Percentiles rank a stretch among this genome's conserved stretches.
Conservation (phyloP, 1,140 invertebrate genomes). For the Mizuhopecten yessoensis region DNA sequence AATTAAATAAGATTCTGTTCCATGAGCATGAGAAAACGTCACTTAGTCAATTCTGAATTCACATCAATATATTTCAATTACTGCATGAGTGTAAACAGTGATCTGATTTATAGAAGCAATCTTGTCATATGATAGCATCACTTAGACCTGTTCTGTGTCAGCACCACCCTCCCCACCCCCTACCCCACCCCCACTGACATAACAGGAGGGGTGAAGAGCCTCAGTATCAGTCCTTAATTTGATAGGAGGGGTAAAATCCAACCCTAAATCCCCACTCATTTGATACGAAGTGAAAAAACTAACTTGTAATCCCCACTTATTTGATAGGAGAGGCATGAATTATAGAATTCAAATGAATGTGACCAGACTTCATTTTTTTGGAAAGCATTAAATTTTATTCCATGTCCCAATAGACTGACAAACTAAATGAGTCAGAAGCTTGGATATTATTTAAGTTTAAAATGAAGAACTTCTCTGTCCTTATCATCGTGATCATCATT, state of each 20-base stretch:
- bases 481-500: neutral
- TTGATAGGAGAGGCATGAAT: neutral
- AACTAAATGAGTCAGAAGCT: neutral
- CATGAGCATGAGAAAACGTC: too few species aligned
- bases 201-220: too few species aligned
- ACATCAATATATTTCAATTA: too few species aligned
- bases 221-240: neutral
- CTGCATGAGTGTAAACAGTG: too few species aligned
- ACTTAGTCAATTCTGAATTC: neutral
- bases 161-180: neutral
- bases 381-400: conserved; percentile 17
- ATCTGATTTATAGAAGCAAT: too few species aligned
- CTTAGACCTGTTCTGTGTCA: too few species aligned
- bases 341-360: neutral
- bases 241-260: neutral
- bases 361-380: neutral
- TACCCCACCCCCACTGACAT: neutral
- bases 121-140: too few species aligned
- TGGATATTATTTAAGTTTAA: neutral
- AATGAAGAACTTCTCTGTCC: neutral
- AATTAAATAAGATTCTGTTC: too few species aligned
- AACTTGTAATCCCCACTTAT: neutral
- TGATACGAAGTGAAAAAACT: too few species aligned
- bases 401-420: neutral
- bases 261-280: neutral